These are phyloP conservation scores for Menidia beryllina DNA, from an alignment of 2,113 vertebrate genomes.

Conservation along the genomic window DNA sequence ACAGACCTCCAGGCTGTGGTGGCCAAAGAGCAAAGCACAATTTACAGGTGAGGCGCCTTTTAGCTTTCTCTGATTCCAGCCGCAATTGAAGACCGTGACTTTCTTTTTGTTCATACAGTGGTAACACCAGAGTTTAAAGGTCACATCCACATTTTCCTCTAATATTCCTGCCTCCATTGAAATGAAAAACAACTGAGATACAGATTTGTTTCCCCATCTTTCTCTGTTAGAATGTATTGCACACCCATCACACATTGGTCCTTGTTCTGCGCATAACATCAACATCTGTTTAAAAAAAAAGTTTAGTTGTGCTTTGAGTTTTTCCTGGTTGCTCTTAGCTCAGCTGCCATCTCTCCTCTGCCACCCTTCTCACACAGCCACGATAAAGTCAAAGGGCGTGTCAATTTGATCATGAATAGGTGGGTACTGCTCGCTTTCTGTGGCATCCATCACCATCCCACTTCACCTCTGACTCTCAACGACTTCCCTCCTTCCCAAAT, in stretches of 20 bases:
- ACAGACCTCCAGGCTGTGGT: conserved; percentile 95
- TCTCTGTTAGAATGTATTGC: no score
- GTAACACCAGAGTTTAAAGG: no score
- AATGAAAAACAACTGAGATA: no score
- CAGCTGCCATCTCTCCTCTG: conserved; percentile 39
- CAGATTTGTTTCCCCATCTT: no score
- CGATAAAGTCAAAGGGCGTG: conserved; percentile 97
- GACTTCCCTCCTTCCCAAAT: conserved; percentile 6
- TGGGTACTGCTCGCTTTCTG: conserved; percentile 90
- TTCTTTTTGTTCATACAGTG: conserved; percentile 10
- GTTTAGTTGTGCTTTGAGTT: conserved; percentile 1
- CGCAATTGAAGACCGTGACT: no score
- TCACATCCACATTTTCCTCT: no score
- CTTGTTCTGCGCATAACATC: not conserved
- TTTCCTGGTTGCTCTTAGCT: conserved; percentile 27
- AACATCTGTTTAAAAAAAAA: conserved; percentile 7
- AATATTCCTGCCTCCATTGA: no score
- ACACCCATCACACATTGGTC: not conserved
- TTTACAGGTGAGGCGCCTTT: conserved; percentile 90
- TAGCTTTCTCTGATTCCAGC: not conserved
- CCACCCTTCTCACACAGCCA: conserved; percentile 86
- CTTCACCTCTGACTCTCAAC: conserved; percentile 32
- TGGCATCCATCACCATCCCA: conserved; percentile 68
- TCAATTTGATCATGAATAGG: conserved; percentile 99
- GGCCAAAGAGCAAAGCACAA: conserved; percentile 92